Percentiles rank a stretch among this genome's conserved stretches.
Evolutionary conservation across 2,797 vertebrate genomes (phyloP).

Genomic region (Gallirallus australis): DNA sequence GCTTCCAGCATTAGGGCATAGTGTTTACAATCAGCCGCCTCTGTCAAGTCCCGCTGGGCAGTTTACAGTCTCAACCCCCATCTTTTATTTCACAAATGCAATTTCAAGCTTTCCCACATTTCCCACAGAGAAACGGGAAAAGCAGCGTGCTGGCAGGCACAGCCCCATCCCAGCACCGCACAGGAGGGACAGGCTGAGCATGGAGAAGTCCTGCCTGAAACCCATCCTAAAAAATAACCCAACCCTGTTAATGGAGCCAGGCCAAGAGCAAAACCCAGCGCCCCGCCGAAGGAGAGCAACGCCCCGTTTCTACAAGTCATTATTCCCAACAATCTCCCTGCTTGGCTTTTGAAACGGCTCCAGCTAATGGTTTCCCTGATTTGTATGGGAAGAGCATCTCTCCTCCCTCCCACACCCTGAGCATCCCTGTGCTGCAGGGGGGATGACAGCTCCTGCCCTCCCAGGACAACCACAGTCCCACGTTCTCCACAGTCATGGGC

Average conservation of each 20-base stretch:
- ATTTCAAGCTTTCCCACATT: not conserved
- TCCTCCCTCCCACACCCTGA: not conserved
- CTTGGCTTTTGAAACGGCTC: not conserved
- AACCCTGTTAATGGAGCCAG: rapidly evolving
- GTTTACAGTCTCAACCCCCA: not conserved
- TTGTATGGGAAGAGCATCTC: not conserved
- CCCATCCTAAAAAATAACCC: not conserved
- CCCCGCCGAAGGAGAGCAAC: not conserved
- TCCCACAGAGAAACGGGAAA: not conserved
- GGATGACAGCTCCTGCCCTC: not conserved
- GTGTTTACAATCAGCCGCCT: not conserved
- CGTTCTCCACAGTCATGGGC: not conserved
- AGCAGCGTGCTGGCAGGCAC: not conserved
- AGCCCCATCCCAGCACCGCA: not conserved
- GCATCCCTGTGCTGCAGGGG: not conserved
- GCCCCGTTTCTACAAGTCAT: not conserved
- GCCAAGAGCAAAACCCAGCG: not conserved
- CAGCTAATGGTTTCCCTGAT: not conserved
- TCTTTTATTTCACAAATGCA: not conserved
- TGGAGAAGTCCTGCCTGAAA: not conserved
- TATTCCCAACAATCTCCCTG: not conserved
- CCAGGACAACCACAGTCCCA: not conserved
- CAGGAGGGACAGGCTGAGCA: not conserved
- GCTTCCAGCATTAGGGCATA: not conserved
- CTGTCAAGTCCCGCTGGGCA: not conserved